Base-by-base conservation (phyloP, 35 echinoderm and acorn worm species). In the Apostichopus japonicus region DNA sequence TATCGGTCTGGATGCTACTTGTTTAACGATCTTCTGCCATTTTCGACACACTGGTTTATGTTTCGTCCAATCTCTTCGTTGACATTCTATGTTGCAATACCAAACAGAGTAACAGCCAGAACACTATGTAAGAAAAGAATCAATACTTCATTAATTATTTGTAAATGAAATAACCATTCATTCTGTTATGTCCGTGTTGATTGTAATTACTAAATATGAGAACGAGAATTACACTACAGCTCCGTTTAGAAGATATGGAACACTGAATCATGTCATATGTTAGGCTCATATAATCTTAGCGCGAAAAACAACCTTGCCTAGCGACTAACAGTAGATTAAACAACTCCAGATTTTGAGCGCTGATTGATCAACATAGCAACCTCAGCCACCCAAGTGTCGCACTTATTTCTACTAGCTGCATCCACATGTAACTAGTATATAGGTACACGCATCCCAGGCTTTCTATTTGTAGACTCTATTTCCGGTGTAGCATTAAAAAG, bases 31-130 rank as follows among this genome's bases (percentile, higher is more conserved):
- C 5, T 73, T 57, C 44, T 58, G 23, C 53, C 88, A 82, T 71
- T 56, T 23, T 72, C 52, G 5, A 73, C 93, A 94, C 21, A 24
- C 22, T 5, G 19, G 17, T 77, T 94, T 82, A 21, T 94, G 93
- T 65, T 54, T 5, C 70, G 10, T 22, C 59, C 61, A 86, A 13
- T 86, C n/a, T 7, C 82, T 6, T 8, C 22, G 13, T 86, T 94
- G 93, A 79, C 93, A 94, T 6, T 90, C 80, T 15, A 44, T 22
- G 77, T 58, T 24, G 55, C 93, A 94, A 62, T 94, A 94, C 8
- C 77, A 56, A 1, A 83, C 63, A 53, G 77, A 10, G 11, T 61
- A 55, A 72, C 93, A 94, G 10, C 7, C 79, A 71, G 93, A 63
- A 77, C 93, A 94, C 88, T 91, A 23, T 5, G 11, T 16, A 73